phyloP scores from a whole-genome alignment of 2,888 invertebrate species.

The Ophion slaviceki region DNA sequence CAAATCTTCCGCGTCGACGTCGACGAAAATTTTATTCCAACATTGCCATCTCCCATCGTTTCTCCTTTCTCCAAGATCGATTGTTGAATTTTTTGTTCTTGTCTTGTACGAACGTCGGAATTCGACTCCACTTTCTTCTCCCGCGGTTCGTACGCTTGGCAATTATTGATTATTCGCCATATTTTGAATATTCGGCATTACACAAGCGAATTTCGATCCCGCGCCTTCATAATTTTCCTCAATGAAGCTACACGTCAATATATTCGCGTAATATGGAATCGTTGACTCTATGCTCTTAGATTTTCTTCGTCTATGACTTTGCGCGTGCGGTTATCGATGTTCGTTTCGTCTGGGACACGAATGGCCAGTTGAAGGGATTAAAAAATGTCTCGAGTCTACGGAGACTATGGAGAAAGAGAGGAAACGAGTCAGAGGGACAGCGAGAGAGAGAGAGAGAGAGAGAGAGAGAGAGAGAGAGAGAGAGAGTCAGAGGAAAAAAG shows the following conservation, averaged over 20 bases:
- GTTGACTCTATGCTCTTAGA: not conserved
- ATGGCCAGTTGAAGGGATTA: not conserved
- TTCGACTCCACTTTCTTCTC: too few species aligned
- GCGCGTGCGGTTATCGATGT: constrained; percentile 14
- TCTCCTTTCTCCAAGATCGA: not conserved
- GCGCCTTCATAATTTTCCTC: too few species aligned
- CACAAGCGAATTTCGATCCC: not conserved
- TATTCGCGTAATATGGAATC: too few species aligned
- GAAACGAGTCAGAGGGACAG: not conserved
- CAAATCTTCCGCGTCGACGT: not conserved
- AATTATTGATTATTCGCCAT: too few species aligned
- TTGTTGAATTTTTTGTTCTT: not conserved
- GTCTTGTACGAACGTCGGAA: not conserved
- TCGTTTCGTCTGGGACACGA: constrained; percentile 20
- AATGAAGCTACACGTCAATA: too few species aligned
- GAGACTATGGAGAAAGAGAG: not conserved
- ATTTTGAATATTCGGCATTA: not conserved
- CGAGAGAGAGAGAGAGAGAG: not conserved
- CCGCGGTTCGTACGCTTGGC: too few species aligned
- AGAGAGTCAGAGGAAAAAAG: constrained; percentile 6
- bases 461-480: constrained; percentile 5
- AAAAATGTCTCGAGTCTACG: constrained; percentile 6
- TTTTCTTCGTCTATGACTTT: not conserved
- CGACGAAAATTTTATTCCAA: not conserved
- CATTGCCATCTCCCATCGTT: not conserved